A percentile compares a stretch with the other conserved stretches of the same genome.
Conservation (phyloP, 2,888 invertebrate species). For the Bhutanitis thaidina region DNA sequence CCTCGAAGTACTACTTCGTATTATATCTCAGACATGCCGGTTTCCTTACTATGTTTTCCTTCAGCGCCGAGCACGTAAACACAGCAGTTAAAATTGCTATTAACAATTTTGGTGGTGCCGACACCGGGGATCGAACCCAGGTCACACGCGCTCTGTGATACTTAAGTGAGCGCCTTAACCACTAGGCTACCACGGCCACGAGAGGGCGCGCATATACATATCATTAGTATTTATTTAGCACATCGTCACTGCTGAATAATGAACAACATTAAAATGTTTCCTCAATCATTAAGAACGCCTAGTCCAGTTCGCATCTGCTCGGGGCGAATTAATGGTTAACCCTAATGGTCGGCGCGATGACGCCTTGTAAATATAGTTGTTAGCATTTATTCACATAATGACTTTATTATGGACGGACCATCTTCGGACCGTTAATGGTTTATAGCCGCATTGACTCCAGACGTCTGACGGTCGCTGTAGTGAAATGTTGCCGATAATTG, state of each 20-base stretch:
- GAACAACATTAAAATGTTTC: constrained; percentile 1
- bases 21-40: no score
- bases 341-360: constrained; percentile 58
- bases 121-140: no score
- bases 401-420: constrained; percentile 64
- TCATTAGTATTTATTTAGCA: not conserved
- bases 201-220: no score
- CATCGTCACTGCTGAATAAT: not conserved
- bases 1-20: no score
- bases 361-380: constrained; percentile 68
- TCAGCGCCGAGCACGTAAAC: no score
- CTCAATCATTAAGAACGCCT: constrained; percentile 18
- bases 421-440: constrained; percentile 38
- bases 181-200: no score
- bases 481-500: constrained; percentile 24
- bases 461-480: constrained; percentile 20
- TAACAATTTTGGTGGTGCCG: no score
- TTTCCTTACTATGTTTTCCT: no score
- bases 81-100: no score
- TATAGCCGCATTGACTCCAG: constrained; percentile 23
- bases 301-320: constrained; percentile 21
- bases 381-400: constrained; percentile 69
- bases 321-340: constrained; percentile 38
- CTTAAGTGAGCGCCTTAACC: no score
- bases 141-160: no score